Conservation (phyloP, 2,888 invertebrate genomes). For the Dryococelus australis region DNA sequence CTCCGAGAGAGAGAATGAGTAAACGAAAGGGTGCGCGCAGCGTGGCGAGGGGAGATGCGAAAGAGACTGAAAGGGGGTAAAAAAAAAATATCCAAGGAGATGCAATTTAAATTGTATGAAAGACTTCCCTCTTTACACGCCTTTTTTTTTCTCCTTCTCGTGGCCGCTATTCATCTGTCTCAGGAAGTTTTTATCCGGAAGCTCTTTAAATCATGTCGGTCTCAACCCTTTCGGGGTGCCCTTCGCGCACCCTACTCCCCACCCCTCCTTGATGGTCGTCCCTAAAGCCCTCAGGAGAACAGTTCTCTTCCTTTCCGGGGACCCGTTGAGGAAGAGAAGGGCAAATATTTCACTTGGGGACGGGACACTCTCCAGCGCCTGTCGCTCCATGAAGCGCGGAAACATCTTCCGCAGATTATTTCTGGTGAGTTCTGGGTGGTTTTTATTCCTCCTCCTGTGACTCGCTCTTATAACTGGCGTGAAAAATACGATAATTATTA, state of each 20-base stretch:
- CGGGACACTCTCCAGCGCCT: neutral
- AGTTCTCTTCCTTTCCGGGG: conserved; percentile 1
- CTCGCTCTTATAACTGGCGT: too few species aligned
- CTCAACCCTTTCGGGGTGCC: conserved; percentile 1
- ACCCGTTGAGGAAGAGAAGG: neutral
- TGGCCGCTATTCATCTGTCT: conserved; percentile 10
- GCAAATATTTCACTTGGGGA: too few species aligned
- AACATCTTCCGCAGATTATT: neutral
- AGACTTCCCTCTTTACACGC: conserved; percentile 16
- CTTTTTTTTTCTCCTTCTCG: neutral
- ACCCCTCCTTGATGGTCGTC: neutral
- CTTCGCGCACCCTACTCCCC: neutral
- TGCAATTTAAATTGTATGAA: conserved; percentile 16
- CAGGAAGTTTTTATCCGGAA: neutral
- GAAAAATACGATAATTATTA: too few species aligned
- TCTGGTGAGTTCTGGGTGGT: neutral
- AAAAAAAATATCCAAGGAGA: neutral
- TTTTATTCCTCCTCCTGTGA: too few species aligned
- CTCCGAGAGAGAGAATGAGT: neutral
- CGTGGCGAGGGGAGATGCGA: neutral
- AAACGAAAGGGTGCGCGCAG: too few species aligned
- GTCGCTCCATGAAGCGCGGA: neutral
- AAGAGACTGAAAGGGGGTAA: neutral
- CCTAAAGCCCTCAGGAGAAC: neutral
- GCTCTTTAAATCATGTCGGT: conserved; percentile 5